These are phyloP conservation scores for Dendrocincla fuliginosa DNA, from an alignment of 2,797 vertebrate genomes.

Conservation along the genomic window DNA sequence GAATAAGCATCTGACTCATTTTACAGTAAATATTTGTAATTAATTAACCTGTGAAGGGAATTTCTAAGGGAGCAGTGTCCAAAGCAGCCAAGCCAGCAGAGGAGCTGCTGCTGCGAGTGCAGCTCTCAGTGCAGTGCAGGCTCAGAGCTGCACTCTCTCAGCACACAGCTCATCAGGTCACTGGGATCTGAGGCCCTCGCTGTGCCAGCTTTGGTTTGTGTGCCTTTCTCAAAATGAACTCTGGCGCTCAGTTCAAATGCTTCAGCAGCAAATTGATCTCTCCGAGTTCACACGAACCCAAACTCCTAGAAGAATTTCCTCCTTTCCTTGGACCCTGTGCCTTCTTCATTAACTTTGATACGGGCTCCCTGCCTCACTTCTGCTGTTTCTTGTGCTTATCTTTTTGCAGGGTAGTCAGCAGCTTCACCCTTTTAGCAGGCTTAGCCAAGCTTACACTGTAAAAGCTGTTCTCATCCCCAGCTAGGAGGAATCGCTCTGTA, in stretches of 20 bases:
- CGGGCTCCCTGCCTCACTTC: slow-evolving; percentile 36
- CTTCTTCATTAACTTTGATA: slow-evolving; percentile 48
- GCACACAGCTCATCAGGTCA: slow-evolving; percentile 15
- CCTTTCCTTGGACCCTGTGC: slow-evolving; percentile 15
- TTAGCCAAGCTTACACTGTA: neutral
- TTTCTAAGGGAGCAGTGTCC: neutral
- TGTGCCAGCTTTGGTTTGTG: neutral
- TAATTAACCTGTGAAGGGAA: neutral
- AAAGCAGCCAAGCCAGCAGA: neutral
- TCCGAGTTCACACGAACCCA: slow-evolving; percentile 9
- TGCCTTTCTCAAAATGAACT: slow-evolving; percentile 5
- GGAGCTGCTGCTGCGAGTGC: neutral
- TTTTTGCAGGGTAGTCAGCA: neutral
- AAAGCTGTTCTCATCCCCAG: slow-evolving; percentile 24
- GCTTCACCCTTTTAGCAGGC: slow-evolving; percentile 4
- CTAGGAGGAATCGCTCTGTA: neutral
- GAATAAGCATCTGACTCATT: neutral
- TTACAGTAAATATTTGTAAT: neutral
- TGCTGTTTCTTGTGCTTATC: slow-evolving; percentile 45
- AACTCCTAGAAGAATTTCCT: slow-evolving; percentile 34
- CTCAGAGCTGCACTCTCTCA: neutral
- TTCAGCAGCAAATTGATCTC: slow-evolving; percentile 31
- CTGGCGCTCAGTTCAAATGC: slow-evolving; percentile 10
- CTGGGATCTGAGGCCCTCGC: neutral
- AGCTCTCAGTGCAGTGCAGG: neutral